These are phyloP conservation scores for Taenioides sp. DNA, from an alignment of 2,797 vertebrate species.

Conservation along the genomic window DNA sequence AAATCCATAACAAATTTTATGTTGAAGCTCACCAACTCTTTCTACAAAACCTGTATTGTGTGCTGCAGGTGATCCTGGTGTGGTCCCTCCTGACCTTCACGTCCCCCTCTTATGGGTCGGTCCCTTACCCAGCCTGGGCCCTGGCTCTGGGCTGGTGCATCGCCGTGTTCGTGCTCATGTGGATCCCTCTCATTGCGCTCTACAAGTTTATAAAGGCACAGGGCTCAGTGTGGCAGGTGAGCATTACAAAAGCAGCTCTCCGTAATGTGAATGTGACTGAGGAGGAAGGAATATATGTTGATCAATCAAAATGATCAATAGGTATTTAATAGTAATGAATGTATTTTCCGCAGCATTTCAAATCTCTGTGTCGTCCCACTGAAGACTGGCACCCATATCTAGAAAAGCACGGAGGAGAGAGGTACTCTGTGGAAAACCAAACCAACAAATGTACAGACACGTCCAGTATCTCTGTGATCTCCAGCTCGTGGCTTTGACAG, in stretches of 20 bases:
- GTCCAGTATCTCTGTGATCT: slow-evolving; percentile 12
- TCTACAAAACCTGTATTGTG: background rate
- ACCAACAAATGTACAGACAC: background rate
- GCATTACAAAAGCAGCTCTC: background rate
- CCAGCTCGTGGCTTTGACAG: slow-evolving; percentile 20
- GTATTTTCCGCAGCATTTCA: slow-evolving; percentile 74
- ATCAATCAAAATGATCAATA: too few relatives aligned
- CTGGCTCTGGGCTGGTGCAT: slow-evolving; percentile 85
- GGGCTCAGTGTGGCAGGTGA: slow-evolving; percentile 80
- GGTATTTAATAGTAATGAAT: background rate
- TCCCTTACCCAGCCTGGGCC: slow-evolving; percentile 83
- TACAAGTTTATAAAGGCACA: slow-evolving; percentile 75
- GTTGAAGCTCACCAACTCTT: background rate
- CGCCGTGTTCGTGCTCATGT: slow-evolving; percentile 82
- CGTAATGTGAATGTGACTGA: too few relatives aligned
- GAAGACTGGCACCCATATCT: slow-evolving; percentile 85
- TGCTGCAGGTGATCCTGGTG: slow-evolving; percentile 78
- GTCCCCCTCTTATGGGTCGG: slow-evolving; percentile 71
- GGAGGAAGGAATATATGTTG: too few relatives aligned
- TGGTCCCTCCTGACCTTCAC: slow-evolving; percentile 83
- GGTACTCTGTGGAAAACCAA: slow-evolving; percentile 65
- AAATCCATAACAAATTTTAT: too few relatives aligned
- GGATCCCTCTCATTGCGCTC: slow-evolving; percentile 83
- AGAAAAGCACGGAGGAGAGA: slow-evolving; percentile 77
- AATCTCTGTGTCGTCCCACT: slow-evolving; percentile 72